Conservation (phyloP, 2,113 vertebrate genomes). For the Ceyx cyanopectus region DNA sequence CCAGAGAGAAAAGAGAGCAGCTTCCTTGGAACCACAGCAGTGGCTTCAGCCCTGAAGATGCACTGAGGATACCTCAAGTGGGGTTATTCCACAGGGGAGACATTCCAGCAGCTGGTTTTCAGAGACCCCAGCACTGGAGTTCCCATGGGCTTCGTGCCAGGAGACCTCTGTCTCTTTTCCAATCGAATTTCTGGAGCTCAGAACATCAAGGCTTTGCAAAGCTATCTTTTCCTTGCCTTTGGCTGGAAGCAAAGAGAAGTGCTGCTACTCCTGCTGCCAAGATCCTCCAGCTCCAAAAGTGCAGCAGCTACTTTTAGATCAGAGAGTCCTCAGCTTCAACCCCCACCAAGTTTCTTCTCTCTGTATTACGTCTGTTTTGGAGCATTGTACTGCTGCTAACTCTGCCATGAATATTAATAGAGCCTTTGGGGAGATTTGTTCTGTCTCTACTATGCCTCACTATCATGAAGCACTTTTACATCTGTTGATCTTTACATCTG, state of each 20-base stretch:
- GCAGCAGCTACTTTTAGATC: conserved; percentile 37
- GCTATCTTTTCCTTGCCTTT: conserved; percentile 14
- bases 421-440: conserved; percentile 15
- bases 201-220: not conserved
- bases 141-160: not conserved
- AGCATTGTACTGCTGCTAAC: not conserved
- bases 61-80: not conserved
- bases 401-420: not conserved
- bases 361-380: not conserved
- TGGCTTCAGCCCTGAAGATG: accelerated
- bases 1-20: not conserved
- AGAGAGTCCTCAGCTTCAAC: not conserved
- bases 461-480: not conserved
- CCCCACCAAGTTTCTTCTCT: not conserved
- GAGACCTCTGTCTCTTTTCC: not conserved
- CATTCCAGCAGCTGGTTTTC: accelerated
- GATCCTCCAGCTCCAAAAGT: not conserved
- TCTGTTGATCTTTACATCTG: not conserved
- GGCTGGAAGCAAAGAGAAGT: not conserved
- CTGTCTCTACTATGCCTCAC: not conserved
- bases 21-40: not conserved
- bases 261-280: conserved; percentile 35
- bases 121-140: not conserved
- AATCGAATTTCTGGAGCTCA: not conserved
- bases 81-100: not conserved